Conservation (phyloP, 1,140 invertebrate species). For the Scaptomyza pallida region DNA sequence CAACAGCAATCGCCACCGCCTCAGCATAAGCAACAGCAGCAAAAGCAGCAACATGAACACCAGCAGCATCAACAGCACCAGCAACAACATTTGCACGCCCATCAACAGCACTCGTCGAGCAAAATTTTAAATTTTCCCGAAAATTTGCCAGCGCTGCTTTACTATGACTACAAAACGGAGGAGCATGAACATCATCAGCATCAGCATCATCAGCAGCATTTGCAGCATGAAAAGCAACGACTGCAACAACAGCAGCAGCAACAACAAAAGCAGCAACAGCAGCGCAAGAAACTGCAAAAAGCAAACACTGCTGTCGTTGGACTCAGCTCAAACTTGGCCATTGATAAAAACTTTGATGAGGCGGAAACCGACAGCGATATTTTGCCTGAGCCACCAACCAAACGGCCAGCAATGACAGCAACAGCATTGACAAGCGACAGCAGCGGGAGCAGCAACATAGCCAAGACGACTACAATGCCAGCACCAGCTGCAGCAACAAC, state of each 20-base stretch:
- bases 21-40: slow-evolving; percentile 23
- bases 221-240: slow-evolving; percentile 75
- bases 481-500: slow-evolving; percentile 33
- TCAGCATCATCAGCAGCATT: slow-evolving; percentile 80
- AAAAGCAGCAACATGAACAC: slow-evolving; percentile 25
- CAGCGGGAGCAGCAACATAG: slow-evolving; percentile 17
- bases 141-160: slow-evolving; percentile 77
- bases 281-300: slow-evolving; percentile 23
- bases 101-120: slow-evolving; percentile 56
- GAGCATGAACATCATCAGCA: slow-evolving; percentile 82
- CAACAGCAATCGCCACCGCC: slow-evolving; percentile 49
- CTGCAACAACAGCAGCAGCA: slow-evolving; percentile 46
- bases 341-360: slow-evolving; percentile 79
- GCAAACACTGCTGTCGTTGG: slow-evolving; percentile 41
- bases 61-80: slow-evolving; percentile 34
- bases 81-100: slow-evolving; percentile 44
- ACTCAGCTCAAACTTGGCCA: slow-evolving; percentile 52
- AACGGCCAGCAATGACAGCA: slow-evolving; percentile 63
- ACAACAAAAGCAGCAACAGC: slow-evolving; percentile 49
- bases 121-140: slow-evolving; percentile 82
- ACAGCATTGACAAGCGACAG: slow-evolving; percentile 35
- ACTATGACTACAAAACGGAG: slow-evolving; percentile 82
- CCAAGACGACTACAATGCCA: slow-evolving; percentile 19
- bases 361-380: slow-evolving; percentile 83
- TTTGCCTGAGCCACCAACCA: slow-evolving; percentile 81